These are phyloP conservation scores for Griposia aprilina DNA, from an alignment of 2,888 invertebrate genomes.

Conservation along the genomic window DNA sequence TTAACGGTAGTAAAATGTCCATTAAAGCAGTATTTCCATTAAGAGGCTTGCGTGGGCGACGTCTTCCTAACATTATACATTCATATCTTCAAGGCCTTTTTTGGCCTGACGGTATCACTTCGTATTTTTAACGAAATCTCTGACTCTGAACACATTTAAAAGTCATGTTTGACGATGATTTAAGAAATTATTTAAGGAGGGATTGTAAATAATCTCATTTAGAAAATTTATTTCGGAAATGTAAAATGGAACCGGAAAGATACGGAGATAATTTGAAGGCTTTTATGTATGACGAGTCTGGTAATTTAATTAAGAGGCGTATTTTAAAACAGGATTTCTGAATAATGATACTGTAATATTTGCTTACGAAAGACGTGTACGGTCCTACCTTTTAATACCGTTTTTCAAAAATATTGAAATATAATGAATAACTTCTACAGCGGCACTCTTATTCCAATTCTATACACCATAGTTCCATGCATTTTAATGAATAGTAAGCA, in stretches of 20 bases:
- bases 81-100: constrained; percentile 45
- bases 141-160: constrained; percentile 15
- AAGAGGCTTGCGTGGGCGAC: constrained; percentile 58
- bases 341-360: background rate
- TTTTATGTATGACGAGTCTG: constrained; percentile 22
- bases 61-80: constrained; percentile 43
- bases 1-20: constrained; percentile 40
- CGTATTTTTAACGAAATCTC: constrained; percentile 30
- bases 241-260: constrained; percentile 24
- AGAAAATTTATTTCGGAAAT: constrained; percentile 31
- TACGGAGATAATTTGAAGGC: constrained; percentile 19
- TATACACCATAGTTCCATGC: background rate
- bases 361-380: background rate
- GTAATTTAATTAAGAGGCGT: constrained; percentile 14
- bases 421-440: background rate
- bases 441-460: background rate
- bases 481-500: background rate
- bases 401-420: background rate
- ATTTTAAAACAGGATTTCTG: background rate
- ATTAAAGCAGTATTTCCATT: constrained; percentile 69
- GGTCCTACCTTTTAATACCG: too few species aligned
- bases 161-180: constrained; percentile 34
- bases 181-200: constrained; percentile 24
- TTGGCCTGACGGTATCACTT: constrained; percentile 24
- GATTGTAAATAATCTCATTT: constrained; percentile 44